Evolutionary conservation across 2,888 invertebrate genomes (phyloP).

Genomic region (Thymelicus sylvestris): DNA sequence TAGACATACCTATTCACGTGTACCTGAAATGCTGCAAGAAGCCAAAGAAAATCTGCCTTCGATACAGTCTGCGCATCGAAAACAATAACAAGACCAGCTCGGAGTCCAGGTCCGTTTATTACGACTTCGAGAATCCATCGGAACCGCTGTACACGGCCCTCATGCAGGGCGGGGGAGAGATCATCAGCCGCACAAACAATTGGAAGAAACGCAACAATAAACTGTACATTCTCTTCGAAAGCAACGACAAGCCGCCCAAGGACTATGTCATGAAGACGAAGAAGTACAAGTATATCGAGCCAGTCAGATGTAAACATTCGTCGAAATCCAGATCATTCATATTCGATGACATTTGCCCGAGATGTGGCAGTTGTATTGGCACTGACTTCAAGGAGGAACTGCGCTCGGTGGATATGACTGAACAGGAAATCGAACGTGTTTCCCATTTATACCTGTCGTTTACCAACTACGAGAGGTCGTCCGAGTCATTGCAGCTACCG

Average conservation of each 20-base stretch:
- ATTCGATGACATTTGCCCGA: constrained; percentile 65
- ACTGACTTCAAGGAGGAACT: constrained; percentile 69
- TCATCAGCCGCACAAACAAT: constrained; percentile 61
- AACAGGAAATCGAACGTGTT: constrained; percentile 69
- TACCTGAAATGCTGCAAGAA: constrained; percentile 74
- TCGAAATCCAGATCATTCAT: constrained; percentile 55
- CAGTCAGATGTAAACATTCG: constrained; percentile 62
- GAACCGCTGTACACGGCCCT: constrained; percentile 68
- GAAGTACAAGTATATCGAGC: constrained; percentile 68
- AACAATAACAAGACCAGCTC: constrained; percentile 68
- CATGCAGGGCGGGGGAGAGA: constrained; percentile 74
- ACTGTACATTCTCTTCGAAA: constrained; percentile 62
- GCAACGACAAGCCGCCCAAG: constrained; percentile 53
- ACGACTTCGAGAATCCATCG: constrained; percentile 75
- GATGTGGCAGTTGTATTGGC: constrained; percentile 68
- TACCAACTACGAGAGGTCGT: constrained; percentile 67
- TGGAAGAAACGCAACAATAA: constrained; percentile 49
- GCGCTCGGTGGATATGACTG: constrained; percentile 66
- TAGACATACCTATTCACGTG: constrained; percentile 79
- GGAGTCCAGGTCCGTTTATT: constrained; percentile 71
- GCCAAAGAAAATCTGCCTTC: constrained; percentile 74
- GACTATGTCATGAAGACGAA: constrained; percentile 51
- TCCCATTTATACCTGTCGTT: constrained; percentile 70
- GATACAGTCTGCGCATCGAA: constrained; percentile 74
- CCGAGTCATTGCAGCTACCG: constrained; percentile 66